Evolutionary conservation across 2,888 invertebrate species (phyloP), one percentile per base, ranked within the genome.

Genomic region (Papilio protenor): DNA sequence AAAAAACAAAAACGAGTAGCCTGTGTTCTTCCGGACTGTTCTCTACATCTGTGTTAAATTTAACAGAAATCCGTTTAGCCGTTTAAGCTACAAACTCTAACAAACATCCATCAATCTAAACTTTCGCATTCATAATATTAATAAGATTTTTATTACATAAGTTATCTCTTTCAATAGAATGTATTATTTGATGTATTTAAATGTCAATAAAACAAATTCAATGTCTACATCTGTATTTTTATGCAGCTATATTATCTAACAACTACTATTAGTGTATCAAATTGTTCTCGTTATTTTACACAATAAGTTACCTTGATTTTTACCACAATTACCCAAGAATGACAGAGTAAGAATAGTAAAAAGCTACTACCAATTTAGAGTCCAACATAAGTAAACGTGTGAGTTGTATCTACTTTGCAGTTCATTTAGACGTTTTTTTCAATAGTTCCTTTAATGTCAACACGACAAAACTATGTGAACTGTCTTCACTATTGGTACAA

Each of bases 391-490:
- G 40, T 33, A 49, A 49, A 76, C 76, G 76, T 76, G 72, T 21
- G 77, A 77, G 64, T 66, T 49, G 57, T 72, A 52, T 23, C 64
- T 23, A 8, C 10, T 21, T 64, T 40, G 27, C 10, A 64, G 16
- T 77, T 72, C 33, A 73, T 70, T 70, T 49, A 57, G 16, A 57
- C 45, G 64, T 61, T 77, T 74, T 61, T 69, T 77, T 49, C 70
- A 49, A 69, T 45, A 27, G 27, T 77, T 78, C 80, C 83, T 87
- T 87, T 23, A 87, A 84, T 84, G 85, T 73, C 81, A 81, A 81
- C 79, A 70, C 14, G 76, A 81, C 84, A 87, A 91, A 91, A 90
- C 82, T 83, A 87, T 91, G 91, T 82, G 91, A 91, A 91, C 86
- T 84, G 82, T 85, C 84, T 84, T 84, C 83, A 82, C 82, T 82